These are phyloP conservation scores for Drosophila ogumai DNA, from an alignment of 1,140 invertebrate genomes.

Conservation along the genomic window DNA sequence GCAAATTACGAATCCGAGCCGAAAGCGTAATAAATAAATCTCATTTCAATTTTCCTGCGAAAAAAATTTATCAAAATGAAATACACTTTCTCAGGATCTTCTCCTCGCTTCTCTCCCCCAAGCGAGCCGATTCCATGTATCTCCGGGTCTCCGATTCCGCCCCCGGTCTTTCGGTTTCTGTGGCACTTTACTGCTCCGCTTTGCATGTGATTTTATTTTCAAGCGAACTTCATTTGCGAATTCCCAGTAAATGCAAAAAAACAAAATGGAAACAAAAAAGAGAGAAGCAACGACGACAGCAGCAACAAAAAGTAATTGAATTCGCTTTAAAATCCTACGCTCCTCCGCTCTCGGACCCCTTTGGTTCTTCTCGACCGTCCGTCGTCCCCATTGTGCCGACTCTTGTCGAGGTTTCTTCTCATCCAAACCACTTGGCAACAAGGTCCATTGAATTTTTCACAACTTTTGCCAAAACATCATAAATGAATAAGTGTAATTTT, in stretches of 20 bases:
- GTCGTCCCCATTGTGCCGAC: slow-evolving; percentile 23
- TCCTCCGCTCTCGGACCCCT: slow-evolving; percentile 20
- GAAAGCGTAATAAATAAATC: slow-evolving; percentile 81
- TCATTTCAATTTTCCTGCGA: slow-evolving; percentile 81
- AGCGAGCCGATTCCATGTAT: slow-evolving; percentile 1
- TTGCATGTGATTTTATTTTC: slow-evolving; percentile 83
- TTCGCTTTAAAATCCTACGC: slow-evolving; percentile 79
- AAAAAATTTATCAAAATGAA: slow-evolving; percentile 78
- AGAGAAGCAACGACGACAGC: slow-evolving; percentile 22
- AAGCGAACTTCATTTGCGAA: slow-evolving; percentile 82
- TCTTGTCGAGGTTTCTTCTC: slow-evolving; percentile 59
- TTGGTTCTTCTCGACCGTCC: slow-evolving; percentile 19
- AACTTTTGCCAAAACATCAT: slow-evolving; percentile 27
- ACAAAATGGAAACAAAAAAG: slow-evolving; percentile 26
- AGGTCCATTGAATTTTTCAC: slow-evolving; percentile 14
- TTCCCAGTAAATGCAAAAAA: slow-evolving; percentile 76
- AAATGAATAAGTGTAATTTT: background rate
- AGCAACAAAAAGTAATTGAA: slow-evolving; percentile 81
- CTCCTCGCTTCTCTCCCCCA: background rate
- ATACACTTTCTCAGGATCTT: slow-evolving; percentile 74
- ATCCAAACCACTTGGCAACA: slow-evolving; percentile 44
- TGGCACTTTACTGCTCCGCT: slow-evolving; percentile 73
- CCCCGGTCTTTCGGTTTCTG: slow-evolving; percentile 18
- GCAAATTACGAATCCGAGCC: slow-evolving; percentile 49
- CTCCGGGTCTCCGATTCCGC: slow-evolving; percentile 13